These are phyloP conservation scores for Austrofundulus limnaeus DNA, from an alignment of 2,113 vertebrate species.

Conservation along the genomic window DNA sequence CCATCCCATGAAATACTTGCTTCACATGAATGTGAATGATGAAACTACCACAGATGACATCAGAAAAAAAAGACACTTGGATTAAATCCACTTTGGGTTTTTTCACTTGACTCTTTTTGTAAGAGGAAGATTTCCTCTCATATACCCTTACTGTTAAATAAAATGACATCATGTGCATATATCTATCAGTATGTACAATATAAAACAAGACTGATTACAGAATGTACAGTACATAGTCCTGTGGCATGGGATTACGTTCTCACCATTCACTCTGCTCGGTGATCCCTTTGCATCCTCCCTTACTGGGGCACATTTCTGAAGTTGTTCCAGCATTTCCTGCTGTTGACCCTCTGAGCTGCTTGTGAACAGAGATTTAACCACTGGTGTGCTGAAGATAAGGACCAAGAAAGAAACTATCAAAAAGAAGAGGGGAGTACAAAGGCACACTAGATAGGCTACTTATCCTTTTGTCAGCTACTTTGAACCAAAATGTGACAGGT, in stretches of 20 bases:
- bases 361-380: conserved; percentile 62
- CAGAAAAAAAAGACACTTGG: conserved; percentile 24
- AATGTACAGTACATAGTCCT: conserved; percentile 77
- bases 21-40: conserved; percentile 8
- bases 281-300: conserved; percentile 39
- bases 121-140: conserved; percentile 32
- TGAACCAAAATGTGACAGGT: conserved; percentile 65
- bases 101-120: conserved; percentile 32
- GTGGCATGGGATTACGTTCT: conserved; percentile 61
- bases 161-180: conserved; percentile 79
- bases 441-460: conserved; percentile 80
- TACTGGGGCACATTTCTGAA: conserved; percentile 40
- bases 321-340: conserved; percentile 43
- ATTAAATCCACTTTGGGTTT: conserved; percentile 51
- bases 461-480: conserved; percentile 66
- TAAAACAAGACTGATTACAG: conserved; percentile 80
- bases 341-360: conserved; percentile 60
- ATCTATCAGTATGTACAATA: conserved; percentile 82
- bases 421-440: conserved; percentile 68
- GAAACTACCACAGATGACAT: conserved; percentile 4
- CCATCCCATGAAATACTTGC: neutral
- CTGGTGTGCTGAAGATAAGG: conserved; percentile 67
- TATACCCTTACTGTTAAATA: conserved; percentile 56
- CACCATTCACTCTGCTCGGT: conserved; percentile 47
- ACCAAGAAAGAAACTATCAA: conserved; percentile 68